Conservation (phyloP, 2,797 vertebrate genomes). For the Coregonus suidteri region DNA sequence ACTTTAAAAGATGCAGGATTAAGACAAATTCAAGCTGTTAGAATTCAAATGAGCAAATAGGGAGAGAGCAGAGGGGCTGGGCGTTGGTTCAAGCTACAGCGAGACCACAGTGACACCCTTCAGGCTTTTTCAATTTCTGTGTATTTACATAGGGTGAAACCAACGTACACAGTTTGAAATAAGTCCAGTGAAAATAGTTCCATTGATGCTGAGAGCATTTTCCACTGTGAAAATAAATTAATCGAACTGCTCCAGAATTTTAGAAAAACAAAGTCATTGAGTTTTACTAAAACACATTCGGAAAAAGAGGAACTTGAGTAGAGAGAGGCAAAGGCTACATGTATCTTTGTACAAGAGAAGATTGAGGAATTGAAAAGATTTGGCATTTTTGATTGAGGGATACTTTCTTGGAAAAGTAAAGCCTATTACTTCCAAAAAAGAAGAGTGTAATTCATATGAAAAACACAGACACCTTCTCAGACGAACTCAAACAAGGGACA, state of each 20-base stretch:
- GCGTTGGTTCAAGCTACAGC: background rate
- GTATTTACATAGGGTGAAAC: background rate
- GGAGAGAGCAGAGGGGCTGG: background rate
- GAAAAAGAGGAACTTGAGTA: background rate
- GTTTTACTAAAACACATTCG: background rate
- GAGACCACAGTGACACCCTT: background rate
- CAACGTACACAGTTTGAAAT: background rate
- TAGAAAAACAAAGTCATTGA: background rate
- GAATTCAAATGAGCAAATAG: background rate
- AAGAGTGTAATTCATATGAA: background rate
- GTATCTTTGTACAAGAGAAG: background rate
- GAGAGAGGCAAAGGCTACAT: background rate
- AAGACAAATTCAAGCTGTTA: background rate
- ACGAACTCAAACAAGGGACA: constrained; percentile 53
- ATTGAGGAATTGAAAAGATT: too few relatives aligned
- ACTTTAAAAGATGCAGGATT: background rate
- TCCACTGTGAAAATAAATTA: background rate
- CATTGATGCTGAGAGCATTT: background rate
- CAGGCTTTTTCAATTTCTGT: constrained; percentile 4
- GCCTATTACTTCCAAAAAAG: background rate
- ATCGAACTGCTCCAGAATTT: background rate
- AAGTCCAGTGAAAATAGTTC: background rate
- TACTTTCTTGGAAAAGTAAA: background rate
- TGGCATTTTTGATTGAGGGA: background rate
- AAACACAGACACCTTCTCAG: constrained; percentile 16